Base-by-base conservation (phyloP, 23 tunicate genomes). In the Ciona savignyi region DNA sequence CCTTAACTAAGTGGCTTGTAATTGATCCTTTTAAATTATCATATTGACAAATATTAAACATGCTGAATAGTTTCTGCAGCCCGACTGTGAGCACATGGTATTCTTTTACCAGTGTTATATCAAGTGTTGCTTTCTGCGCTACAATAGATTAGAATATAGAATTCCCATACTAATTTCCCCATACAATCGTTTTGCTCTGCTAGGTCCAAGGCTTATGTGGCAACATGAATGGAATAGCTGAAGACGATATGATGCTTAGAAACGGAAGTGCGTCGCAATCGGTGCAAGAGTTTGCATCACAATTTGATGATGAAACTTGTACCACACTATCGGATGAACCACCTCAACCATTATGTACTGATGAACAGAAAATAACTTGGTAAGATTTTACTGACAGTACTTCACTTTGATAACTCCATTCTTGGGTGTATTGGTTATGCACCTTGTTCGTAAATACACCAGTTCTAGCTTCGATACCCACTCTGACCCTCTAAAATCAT, bases 161-260 rank as follows among this genome's bases (percentile, higher is more conserved):
- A 65, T 65, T 65, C 11, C 11, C 11, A 19, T 11, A 65, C 9
- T 23, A 65, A 65, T 27, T 9, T 70, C 30, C 4, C 20, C 20
- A 11, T 49, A 49, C 20, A 20, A 49, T 49, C 60, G 9, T 72
- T 25, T 35, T 24, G 24, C 29, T 65, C 6, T 35, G 20, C 29
- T 62, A 83, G 88, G 56, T 68, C 32, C 26, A 32, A 27, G 88
- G 88, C 3, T 25, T 83, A 56, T 83, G 88, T 69, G 88, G 88
- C n/a, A 83, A 83, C 51, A 74, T 76, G 51, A 83, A 83, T 61
- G 88, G 81, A 31, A 70, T 74, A 31, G 74, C 88, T 6, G 29
- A 9, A 4, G 88, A 83, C 60, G 88, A 83, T 48, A 23, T 83
- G 29, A 68, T 33, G 32, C 35, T 61, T 1, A 29, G 27, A 15